These are phyloP conservation scores for Cephus pygmeus DNA, from an alignment of 2,888 invertebrate genomes.

Conservation along the genomic window DNA sequence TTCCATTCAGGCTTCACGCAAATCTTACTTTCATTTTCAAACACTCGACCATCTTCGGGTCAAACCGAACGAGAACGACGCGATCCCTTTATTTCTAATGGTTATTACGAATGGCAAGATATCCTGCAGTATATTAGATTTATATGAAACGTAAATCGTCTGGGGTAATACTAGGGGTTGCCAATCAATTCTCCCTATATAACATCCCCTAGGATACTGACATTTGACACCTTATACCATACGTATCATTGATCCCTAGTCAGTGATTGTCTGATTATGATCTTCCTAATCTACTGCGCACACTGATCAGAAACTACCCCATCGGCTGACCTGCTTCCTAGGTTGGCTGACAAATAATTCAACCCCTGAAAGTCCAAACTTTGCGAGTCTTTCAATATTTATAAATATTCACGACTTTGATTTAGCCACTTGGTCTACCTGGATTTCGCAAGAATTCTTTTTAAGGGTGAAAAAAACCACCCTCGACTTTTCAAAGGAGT, in stretches of 20 bases:
- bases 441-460: not conserved
- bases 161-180: not conserved
- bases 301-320: not conserved
- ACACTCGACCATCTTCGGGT: not conserved
- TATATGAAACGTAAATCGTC: not conserved
- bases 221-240: constrained; percentile 58
- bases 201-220: constrained; percentile 44
- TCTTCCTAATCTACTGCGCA: constrained; percentile 54
- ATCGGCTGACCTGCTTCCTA: not conserved
- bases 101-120: not conserved
- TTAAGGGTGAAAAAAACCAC: not conserved
- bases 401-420: not conserved
- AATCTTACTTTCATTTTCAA: constrained; percentile 47
- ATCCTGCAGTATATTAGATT: not conserved
- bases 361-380: not conserved
- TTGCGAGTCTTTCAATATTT: not conserved
- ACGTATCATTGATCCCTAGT: constrained; percentile 11
- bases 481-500: not conserved
- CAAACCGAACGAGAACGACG: constrained; percentile 11
- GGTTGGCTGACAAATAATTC: not conserved
- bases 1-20: constrained; percentile 62
- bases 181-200: not conserved
- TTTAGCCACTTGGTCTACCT: not conserved
- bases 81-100: constrained; percentile 13
- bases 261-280: constrained; percentile 64